Evolutionary conservation across 1,140 invertebrate genomes (phyloP).

Genomic region (Apis dorsata): DNA sequence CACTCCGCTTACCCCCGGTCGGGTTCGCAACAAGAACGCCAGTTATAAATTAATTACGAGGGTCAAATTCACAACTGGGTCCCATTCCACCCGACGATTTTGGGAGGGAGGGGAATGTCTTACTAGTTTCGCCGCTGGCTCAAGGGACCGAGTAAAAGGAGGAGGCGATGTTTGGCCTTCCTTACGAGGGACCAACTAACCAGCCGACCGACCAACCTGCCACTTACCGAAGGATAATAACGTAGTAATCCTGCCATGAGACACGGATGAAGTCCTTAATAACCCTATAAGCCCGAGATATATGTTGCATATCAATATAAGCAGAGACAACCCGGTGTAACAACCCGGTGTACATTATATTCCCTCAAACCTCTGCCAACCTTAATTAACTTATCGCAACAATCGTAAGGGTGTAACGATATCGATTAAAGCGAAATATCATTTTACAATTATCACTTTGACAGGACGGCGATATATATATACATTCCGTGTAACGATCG

Average conservation of each 20-base stretch:
- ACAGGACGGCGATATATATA: neutral
- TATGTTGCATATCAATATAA: constrained; percentile 66
- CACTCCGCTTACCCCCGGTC: constrained; percentile 51
- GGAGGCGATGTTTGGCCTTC: constrained; percentile 74
- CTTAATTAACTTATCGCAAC: constrained; percentile 44
- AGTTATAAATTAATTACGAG: constrained; percentile 77
- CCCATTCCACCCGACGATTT: constrained; percentile 54
- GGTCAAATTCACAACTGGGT: constrained; percentile 71
- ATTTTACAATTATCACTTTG: neutral
- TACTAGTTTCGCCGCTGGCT: constrained; percentile 65
- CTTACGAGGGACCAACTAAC: constrained; percentile 72
- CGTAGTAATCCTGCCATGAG: constrained; percentile 76
- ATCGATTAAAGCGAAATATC: neutral
- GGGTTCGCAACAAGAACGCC: constrained; percentile 63
- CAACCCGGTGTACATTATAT: constrained; percentile 9
- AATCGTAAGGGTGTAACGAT: neutral
- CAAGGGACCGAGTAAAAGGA: constrained; percentile 62
- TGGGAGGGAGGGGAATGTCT: constrained; percentile 64
- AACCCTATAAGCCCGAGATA: constrained; percentile 66
- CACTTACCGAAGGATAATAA: constrained; percentile 78
- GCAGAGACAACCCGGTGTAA: constrained; percentile 34
- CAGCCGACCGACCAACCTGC: constrained; percentile 67
- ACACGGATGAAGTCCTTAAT: constrained; percentile 74
- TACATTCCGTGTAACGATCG: neutral
- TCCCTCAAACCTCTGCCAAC: neutral